Evolutionary conservation across 2,113 vertebrate genomes (phyloP).

Genomic region (Phrynosoma platyrhinos): DNA sequence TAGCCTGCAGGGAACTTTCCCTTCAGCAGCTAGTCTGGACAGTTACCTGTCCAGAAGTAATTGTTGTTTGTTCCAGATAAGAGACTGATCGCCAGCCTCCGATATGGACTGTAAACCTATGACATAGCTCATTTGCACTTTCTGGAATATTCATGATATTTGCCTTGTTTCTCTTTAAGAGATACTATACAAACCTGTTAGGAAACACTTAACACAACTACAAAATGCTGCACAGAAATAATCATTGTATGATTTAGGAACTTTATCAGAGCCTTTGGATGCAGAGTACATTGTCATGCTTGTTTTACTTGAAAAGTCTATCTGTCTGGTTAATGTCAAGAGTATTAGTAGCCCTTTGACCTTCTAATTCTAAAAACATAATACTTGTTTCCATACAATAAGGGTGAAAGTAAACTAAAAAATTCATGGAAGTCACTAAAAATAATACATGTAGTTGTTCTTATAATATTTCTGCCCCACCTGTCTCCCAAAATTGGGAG

Average conservation of each 20-base stretch:
- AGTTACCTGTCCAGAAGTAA: slow-evolving; percentile 17
- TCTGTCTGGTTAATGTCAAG: background rate
- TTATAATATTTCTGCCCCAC: too few species aligned
- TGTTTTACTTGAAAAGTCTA: background rate
- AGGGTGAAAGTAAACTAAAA: background rate
- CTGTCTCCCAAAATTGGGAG: too few species aligned
- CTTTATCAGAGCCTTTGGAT: background rate
- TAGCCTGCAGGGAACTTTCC: background rate
- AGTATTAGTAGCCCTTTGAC: background rate
- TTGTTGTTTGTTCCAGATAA: slow-evolving; percentile 4
- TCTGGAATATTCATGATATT: slow-evolving; percentile 23
- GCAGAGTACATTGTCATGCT: background rate
- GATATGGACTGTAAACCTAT: background rate
- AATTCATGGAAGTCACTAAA: background rate
- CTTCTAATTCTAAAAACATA: background rate
- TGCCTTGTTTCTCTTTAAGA: slow-evolving; percentile 11
- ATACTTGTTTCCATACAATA: background rate
- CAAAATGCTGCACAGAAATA: background rate
- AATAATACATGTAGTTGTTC: background rate
- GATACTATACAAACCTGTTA: background rate
- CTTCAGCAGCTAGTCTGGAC: background rate
- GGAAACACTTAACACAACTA: background rate
- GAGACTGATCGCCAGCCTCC: background rate
- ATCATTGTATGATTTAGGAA: background rate
- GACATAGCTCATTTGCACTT: background rate